Percentiles rank a stretch among this genome's conserved stretches.
Conservation (phyloP, 2,888 invertebrate species). For the Anthrax anthrax region DNA sequence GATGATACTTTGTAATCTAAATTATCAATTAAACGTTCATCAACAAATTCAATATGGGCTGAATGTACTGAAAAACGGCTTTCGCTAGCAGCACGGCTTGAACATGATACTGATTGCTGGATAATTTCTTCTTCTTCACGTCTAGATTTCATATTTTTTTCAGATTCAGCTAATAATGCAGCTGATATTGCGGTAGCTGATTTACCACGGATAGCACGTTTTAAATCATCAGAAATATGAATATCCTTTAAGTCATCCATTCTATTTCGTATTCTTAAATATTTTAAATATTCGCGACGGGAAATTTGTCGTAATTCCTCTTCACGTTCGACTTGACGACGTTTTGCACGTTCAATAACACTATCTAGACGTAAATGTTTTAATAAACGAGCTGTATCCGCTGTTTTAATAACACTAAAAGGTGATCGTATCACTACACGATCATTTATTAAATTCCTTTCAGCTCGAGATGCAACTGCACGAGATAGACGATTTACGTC, state of each 20-base stretch:
- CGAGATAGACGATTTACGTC: slow-evolving; percentile 52
- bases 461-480: slow-evolving; percentile 53
- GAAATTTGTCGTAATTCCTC: slow-evolving; percentile 45
- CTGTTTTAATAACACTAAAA: slow-evolving; percentile 39
- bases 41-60: slow-evolving; percentile 29
- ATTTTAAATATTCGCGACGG: slow-evolving; percentile 31
- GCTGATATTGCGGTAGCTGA: slow-evolving; percentile 60
- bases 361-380: slow-evolving; percentile 36
- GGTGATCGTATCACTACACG: slow-evolving; percentile 32
- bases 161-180: slow-evolving; percentile 45
- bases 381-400: slow-evolving; percentile 38
- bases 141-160: slow-evolving; percentile 31
- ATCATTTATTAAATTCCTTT: slow-evolving; percentile 42
- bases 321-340: slow-evolving; percentile 34
- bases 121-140: slow-evolving; percentile 27
- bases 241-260: slow-evolving; percentile 39
- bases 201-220: slow-evolving; percentile 47
- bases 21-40: slow-evolving; percentile 31
- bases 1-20: slow-evolving; percentile 32
- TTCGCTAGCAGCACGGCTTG: slow-evolving; percentile 25
- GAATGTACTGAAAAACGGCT: slow-evolving; percentile 22
- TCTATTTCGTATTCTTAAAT: slow-evolving; percentile 25
- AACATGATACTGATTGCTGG: slow-evolving; percentile 22
- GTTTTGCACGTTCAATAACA: slow-evolving; percentile 32
- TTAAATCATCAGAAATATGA: slow-evolving; percentile 37